Evolutionary conservation across 2,888 invertebrate genomes (phyloP), one percentile per base, ranked within the genome.

Genomic region (Atethmia centrago): DNA sequence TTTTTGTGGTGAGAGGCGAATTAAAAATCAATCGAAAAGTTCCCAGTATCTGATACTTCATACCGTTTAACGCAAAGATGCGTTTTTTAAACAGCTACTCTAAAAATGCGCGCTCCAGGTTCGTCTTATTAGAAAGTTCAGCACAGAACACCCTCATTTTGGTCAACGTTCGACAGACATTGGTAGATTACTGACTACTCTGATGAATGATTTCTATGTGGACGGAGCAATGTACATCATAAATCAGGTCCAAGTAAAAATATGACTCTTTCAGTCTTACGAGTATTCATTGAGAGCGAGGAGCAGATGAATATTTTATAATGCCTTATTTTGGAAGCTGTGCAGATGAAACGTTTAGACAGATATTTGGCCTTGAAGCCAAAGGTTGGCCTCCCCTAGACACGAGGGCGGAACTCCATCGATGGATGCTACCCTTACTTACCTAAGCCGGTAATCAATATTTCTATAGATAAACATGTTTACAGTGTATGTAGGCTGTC

Each of bases 91-190:
- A 16, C 40, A 61, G 55, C 69, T 42, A 42, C 42, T 69, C 53
- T 36, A 31, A 7, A n/a, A 47, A 65, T 5, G 3, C 14, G 14
- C 21, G 21, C 10, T 71, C 40, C 74, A 67, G 47, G 31, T 63
- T 36, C 12, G 7, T 19, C 14, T 1, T 10, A 49, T 3, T 12
- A 45, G 28, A 25, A 47, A 31, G 3, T 75, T 40, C 0, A 62
- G 62, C 51, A 56, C 0, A 28, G 61, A 45, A 58, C 40, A 19
- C 55, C 65, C 16, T 12, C 40, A 25, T 45, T 36, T 69, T 61
- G 80, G 64, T 55, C 21, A 51, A 55, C 36, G 1, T 59, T 49
- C 42, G 10, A 45, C 3, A 56, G 21, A 61, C 64, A 79, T 73
- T 68, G 62, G 40, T 21, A n/a, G 3, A 25, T 65, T 21, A 31